phyloP scores from a whole-genome alignment of 1,140 invertebrate genomes.

The Berghia stephanieae region DNA sequence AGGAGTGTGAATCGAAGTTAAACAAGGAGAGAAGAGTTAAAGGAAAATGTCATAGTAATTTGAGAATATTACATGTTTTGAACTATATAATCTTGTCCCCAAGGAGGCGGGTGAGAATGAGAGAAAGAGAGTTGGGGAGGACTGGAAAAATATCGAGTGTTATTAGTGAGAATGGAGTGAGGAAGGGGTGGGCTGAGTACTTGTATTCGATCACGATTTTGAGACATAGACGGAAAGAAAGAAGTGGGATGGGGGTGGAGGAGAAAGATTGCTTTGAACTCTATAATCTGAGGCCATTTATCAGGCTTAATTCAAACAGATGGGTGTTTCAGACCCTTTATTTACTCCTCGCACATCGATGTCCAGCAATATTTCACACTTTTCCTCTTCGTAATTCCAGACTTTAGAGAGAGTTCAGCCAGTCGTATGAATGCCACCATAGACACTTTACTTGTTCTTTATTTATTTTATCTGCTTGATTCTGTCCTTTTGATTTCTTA shows the following conservation, averaged over 20 bases:
- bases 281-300: neutral
- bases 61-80: neutral
- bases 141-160: neutral
- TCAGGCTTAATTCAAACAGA: neutral
- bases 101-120: neutral
- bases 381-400: no score
- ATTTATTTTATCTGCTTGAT: no score
- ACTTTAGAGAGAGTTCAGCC: no score
- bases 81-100: no score
- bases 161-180: neutral
- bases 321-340: neutral
- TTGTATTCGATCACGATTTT: neutral
- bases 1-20: neutral
- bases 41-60: neutral
- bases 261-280: neutral
- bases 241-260: no score
- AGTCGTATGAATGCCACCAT: no score
- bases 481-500: no score
- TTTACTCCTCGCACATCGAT: neutral
- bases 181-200: neutral
- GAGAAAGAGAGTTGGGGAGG: neutral
- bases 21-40: neutral
- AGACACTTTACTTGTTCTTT: no score
- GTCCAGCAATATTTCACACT: conserved; percentile 10
- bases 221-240: neutral